phyloP scores from a whole-genome alignment of 2,888 invertebrate species.

The Yponomeuta sedellus region DNA sequence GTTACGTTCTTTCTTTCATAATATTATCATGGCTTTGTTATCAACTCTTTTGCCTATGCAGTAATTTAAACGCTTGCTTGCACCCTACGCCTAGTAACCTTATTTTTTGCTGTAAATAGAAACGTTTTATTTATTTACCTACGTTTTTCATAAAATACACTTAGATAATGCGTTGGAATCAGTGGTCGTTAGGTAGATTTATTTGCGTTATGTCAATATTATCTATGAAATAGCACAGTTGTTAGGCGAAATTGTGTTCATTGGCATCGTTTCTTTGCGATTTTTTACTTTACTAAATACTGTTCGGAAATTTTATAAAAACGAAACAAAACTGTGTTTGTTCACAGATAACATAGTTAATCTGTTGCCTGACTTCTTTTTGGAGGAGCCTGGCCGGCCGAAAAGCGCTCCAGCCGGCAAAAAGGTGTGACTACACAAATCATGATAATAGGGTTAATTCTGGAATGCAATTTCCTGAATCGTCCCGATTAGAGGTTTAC shows the following conservation, averaged over 20 bases:
- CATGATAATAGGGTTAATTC: not conserved
- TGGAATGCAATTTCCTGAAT: no score
- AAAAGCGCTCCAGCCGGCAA: conserved; percentile 28
- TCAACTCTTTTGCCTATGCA: no score
- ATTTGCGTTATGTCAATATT: not conserved
- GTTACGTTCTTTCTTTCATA: no score
- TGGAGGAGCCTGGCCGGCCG: conserved; percentile 68
- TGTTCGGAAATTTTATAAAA: not conserved
- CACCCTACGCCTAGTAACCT: no score
- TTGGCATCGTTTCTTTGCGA: not conserved
- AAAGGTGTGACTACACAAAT: conserved; percentile 37
- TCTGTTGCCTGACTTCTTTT: conserved; percentile 92
- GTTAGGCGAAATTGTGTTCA: not conserved
- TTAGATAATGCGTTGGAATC: not conserved
- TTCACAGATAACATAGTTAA: conserved; percentile 77
- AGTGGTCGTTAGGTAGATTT: conserved; percentile 1
- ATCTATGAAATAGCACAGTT: conserved; percentile 1
- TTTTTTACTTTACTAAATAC: not conserved
- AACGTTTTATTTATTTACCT: not conserved
- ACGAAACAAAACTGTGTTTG: conserved; percentile 37
- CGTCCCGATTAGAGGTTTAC: no score
- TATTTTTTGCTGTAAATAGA: not conserved
- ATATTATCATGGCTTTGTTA: no score
- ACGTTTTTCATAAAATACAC: no score
- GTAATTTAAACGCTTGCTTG: no score